Evolutionary conservation across 2,888 invertebrate genomes (phyloP), one percentile per base, ranked within the genome.

Genomic region (Diachrysia chrysitis): DNA sequence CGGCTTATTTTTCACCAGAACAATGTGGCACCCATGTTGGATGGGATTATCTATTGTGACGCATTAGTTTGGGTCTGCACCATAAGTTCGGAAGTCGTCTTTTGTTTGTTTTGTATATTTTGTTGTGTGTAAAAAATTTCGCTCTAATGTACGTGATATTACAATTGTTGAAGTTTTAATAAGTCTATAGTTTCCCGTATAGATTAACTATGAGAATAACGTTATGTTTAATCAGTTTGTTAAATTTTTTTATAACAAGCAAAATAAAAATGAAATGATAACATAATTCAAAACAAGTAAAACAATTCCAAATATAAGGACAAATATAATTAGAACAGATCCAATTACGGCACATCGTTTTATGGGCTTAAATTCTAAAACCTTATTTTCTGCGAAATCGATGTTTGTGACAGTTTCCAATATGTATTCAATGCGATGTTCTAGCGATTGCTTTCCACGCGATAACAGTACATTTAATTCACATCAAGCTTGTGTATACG

Each of bases 41-140:
- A 71, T 66, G 54, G 67, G 76, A 78, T 78, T 73, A 78, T 70
- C 69, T 72, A 71, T 67, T 70, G 66, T 79, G 69, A 72, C 58
- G 63, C 64, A 66, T 73, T 73, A 65, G 65, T 66, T 67, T 59
- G 37, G 61, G 78, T 76, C 53, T 53, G 53, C 51, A 63, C 69
- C 63, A 65, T 68, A 67, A 67, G 58, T 57, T 66, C 56, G 60
- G 55, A 63, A 64, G 67, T 35, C 51, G 56, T 69, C 29, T 55
- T 58, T 56, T 68, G 61, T 78, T 74, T 63, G 42, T 67, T 23
- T 56, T 21, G 53, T 32, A 64, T 17, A 21, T 68, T 61, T 46
- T 51, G 19, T n/a, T n/a, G 42, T n/a, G 5, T n/a, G 37, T 37
- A 37, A 37, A 4, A 16, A 37, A 14, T 14, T 4, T 2, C 5